phyloP scores from a whole-genome alignment of 2,113 vertebrate species.

The Gavialis gangeticus region DNA sequence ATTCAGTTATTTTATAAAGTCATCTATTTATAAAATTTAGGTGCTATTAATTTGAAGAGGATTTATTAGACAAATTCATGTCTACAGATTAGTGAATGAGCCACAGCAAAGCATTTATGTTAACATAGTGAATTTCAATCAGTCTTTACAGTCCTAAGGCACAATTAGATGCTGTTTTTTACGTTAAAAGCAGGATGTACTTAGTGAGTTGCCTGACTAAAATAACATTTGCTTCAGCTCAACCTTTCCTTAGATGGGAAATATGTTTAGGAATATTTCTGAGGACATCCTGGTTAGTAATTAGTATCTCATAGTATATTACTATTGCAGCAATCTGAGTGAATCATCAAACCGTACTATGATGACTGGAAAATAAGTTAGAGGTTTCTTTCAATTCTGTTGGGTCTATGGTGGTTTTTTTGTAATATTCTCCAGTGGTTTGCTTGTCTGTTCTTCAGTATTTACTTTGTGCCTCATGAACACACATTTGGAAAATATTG shows the following conservation, averaged over 20 bases:
- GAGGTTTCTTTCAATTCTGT: neutral
- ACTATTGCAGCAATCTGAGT: neutral
- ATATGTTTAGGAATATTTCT: neutral
- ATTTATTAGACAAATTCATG: neutral
- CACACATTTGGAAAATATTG: neutral
- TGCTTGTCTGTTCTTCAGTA: neutral
- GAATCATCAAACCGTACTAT: neutral
- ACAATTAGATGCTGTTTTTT: slow-evolving; percentile 11
- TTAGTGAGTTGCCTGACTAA: neutral
- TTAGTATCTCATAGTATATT: neutral
- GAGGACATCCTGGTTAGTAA: neutral
- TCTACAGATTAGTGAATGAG: neutral
- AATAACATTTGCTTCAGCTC: neutral
- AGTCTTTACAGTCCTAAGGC: neutral
- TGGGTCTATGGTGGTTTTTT: neutral
- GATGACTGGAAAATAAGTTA: neutral
- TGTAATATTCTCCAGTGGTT: neutral
- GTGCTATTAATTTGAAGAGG: neutral
- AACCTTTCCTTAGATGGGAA: neutral
- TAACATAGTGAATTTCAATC: neutral
- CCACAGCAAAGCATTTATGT: neutral
- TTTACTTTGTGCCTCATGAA: neutral
- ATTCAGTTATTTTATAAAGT: neutral
- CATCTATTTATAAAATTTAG: neutral
- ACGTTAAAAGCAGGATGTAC: neutral